A percentile compares a stretch with the other conserved stretches of the same genome.
Evolutionary conservation across 2,797 vertebrate genomes (phyloP).

Genomic region (Erethizon dorsatum): DNA sequence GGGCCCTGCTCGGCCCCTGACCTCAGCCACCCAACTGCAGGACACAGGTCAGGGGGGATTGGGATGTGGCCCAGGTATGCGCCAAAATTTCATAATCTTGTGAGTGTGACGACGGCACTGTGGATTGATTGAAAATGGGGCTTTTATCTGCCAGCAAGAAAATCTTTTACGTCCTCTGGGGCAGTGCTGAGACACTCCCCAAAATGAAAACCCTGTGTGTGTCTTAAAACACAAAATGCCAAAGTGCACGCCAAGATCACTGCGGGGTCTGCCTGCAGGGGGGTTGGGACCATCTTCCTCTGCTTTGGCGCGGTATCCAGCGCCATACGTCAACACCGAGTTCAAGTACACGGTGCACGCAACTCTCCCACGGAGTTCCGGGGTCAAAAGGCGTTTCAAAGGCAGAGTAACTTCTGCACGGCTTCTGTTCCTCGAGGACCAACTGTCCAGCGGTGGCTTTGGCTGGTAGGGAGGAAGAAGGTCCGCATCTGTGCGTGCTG

Average conservation of each 20-base stretch:
- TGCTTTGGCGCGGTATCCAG: background rate
- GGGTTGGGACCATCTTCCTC: background rate
- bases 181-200: background rate
- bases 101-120: background rate
- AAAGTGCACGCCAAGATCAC: accelerated
- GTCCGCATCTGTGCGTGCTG: background rate
- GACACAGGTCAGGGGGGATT: too few species aligned
- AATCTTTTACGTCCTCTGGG: background rate
- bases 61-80: too few species aligned
- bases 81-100: background rate
- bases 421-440: background rate
- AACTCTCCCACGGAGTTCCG: background rate
- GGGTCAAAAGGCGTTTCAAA: background rate
- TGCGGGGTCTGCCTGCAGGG: background rate
- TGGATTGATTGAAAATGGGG: background rate
- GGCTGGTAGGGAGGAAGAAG: background rate
- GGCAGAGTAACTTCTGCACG: background rate
- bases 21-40: background rate
- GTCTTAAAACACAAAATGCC: too few species aligned
- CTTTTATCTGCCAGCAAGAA: background rate
- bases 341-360: too few species aligned
- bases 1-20: background rate
- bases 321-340: background rate
- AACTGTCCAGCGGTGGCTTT: background rate
- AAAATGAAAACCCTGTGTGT: background rate